A percentile compares a stretch with the other conserved stretches of the same genome.
phyloP scores from a whole-genome alignment of 2,113 vertebrate species.

The Protomyctophum bolini region DNA sequence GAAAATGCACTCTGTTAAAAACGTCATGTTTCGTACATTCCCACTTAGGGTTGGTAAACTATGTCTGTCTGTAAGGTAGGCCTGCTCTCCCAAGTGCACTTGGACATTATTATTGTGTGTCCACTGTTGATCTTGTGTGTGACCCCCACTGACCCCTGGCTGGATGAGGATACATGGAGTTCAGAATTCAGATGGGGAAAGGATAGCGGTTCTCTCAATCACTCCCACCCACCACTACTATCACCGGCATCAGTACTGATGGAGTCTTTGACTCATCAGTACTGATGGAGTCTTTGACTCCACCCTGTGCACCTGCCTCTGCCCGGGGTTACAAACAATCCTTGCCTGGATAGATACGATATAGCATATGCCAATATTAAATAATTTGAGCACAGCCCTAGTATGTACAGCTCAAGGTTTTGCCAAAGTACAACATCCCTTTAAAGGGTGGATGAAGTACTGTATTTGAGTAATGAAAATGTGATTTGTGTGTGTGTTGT shows the following conservation, averaged over 20 bases:
- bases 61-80: slow-evolving; percentile 62
- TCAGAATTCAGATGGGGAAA: slow-evolving; percentile 50
- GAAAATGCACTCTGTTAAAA: slow-evolving; percentile 70
- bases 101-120: slow-evolving; percentile 25
- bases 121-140: slow-evolving; percentile 64
- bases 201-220: slow-evolving; percentile 28
- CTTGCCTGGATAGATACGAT: too few relatives aligned
- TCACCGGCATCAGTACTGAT: slow-evolving; percentile 30
- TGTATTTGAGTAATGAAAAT: too few relatives aligned
- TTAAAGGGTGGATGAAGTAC: too few relatives aligned
- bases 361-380: too few relatives aligned
- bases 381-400: too few relatives aligned
- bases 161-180: slow-evolving; percentile 48
- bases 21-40: slow-evolving; percentile 68
- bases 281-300: slow-evolving; percentile 1
- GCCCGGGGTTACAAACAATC: not conserved
- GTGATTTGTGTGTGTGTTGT: too few relatives aligned
- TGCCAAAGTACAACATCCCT: too few relatives aligned
- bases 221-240: slow-evolving; percentile 29
- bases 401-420: too few relatives aligned
- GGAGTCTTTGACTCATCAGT: slow-evolving; percentile 8
- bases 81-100: slow-evolving; percentile 31
- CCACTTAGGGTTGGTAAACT: slow-evolving; percentile 61
- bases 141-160: slow-evolving; percentile 57
- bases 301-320: slow-evolving; percentile 66